Percentiles rank a stretch among this genome's conserved stretches.
phyloP scores from a whole-genome alignment of 2,888 invertebrate species.

The Caenorhabditis japonica region DNA sequence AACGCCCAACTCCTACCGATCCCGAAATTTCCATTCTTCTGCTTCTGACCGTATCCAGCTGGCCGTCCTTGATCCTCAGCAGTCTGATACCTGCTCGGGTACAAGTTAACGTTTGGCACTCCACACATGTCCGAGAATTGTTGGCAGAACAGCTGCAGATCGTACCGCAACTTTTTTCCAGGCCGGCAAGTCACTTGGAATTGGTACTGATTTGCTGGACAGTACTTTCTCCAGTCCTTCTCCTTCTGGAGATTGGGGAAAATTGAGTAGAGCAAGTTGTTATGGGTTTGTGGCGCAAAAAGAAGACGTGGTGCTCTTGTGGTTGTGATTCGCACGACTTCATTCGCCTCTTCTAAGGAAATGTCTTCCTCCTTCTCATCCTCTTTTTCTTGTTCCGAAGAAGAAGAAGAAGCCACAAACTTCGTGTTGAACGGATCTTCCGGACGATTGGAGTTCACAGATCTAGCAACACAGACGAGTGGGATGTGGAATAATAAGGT shows the following conservation, averaged over 20 bases:
- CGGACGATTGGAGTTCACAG: slow-evolving; percentile 12
- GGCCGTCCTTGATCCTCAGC: slow-evolving; percentile 65
- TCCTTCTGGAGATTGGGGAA: slow-evolving; percentile 68
- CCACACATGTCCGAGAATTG: slow-evolving; percentile 71
- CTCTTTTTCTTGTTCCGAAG: slow-evolving; percentile 15
- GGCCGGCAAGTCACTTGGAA: slow-evolving; percentile 71
- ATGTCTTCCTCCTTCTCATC: slow-evolving; percentile 33
- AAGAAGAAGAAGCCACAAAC: slow-evolving; percentile 23
- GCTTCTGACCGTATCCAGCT: slow-evolving; percentile 73
- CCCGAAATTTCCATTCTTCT: slow-evolving; percentile 72
- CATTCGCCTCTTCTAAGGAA: slow-evolving; percentile 32
- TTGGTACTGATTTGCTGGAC: slow-evolving; percentile 70
- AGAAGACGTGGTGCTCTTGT: slow-evolving; percentile 15
- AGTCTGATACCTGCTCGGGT: slow-evolving; percentile 55
- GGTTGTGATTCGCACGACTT: slow-evolving; percentile 21
- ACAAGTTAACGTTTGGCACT: slow-evolving; percentile 69
- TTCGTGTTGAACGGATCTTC: slow-evolving; percentile 50
- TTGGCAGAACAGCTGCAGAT: slow-evolving; percentile 72
- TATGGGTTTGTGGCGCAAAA: slow-evolving; percentile 37
- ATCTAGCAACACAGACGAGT: not conserved
- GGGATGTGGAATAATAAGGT: not conserved
- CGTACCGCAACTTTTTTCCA: slow-evolving; percentile 71
- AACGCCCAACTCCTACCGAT: slow-evolving; percentile 67
- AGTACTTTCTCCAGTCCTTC: slow-evolving; percentile 66
- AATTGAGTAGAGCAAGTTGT: slow-evolving; percentile 66